phyloP scores from a whole-genome alignment of 1,140 invertebrate species.

The Magallana angulata region DNA sequence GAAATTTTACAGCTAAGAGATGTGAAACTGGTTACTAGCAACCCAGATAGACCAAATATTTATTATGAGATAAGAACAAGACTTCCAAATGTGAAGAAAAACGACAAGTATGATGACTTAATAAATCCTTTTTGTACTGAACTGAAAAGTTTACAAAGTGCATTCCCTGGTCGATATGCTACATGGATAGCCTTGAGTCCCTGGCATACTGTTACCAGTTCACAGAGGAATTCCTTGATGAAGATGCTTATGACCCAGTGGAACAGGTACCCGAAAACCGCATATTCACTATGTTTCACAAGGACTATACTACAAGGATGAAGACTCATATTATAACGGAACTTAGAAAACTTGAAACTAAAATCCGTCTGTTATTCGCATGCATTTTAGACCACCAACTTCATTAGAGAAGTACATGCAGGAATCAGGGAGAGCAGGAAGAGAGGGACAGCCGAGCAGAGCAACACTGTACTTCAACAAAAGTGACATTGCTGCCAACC shows the following conservation, averaged over 20 bases:
- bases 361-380: constrained; percentile 42
- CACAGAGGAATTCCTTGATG: too few relatives aligned
- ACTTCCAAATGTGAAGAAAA: constrained; percentile 42
- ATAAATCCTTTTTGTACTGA: constrained; percentile 27
- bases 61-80: constrained; percentile 17
- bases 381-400: constrained; percentile 50
- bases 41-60: constrained; percentile 51
- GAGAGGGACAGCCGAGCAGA: constrained; percentile 38
- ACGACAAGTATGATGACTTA: constrained; percentile 45
- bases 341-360: constrained; percentile 39
- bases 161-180: neutral
- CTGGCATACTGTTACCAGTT: too few relatives aligned
- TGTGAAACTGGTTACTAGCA: neutral
- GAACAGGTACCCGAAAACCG: too few relatives aligned
- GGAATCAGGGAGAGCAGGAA: constrained; percentile 54
- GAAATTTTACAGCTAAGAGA: constrained; percentile 28
- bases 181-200: too few relatives aligned
- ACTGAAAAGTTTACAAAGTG: constrained; percentile 5
- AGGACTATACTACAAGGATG: neutral
- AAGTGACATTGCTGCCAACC: constrained; percentile 50
- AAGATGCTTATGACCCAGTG: too few relatives aligned
- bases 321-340: constrained; percentile 46
- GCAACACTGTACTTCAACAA: constrained; percentile 51
- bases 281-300: too few relatives aligned
- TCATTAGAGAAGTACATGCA: constrained; percentile 52